phyloP scores from a whole-genome alignment of 2,797 vertebrate species.

The Propithecus perrieri region DNA sequence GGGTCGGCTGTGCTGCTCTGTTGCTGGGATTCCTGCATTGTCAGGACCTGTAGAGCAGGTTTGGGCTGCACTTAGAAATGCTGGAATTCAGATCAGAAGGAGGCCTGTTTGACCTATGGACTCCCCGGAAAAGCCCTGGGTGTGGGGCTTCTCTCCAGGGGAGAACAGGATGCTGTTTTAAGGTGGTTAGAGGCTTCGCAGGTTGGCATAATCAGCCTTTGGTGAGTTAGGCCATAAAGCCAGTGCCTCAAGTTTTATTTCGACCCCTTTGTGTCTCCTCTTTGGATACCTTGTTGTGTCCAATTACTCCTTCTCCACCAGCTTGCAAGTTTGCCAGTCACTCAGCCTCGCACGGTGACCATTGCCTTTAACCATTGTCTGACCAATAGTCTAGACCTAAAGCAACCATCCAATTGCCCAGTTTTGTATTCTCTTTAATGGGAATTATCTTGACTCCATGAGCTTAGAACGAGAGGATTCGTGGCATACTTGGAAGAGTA shows the following conservation, averaged over 20 bases:
- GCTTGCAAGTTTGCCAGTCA: neutral
- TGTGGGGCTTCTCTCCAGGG: neutral
- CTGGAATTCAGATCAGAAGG: neutral
- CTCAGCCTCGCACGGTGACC: neutral
- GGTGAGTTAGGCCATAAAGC: neutral
- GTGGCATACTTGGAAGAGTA: neutral
- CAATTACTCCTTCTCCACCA: neutral
- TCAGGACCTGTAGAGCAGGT: neutral
- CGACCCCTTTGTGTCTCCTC: neutral
- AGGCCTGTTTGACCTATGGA: neutral
- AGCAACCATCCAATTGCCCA: neutral
- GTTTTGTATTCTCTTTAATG: neutral
- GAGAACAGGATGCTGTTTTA: neutral
- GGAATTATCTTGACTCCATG: neutral
- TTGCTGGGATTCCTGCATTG: neutral
- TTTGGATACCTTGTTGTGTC: neutral
- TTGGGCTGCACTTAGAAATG: neutral
- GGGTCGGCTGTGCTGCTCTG: neutral
- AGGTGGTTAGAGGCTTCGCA: neutral
- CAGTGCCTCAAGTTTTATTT: neutral
- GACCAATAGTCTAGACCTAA: neutral
- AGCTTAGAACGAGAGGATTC: neutral
- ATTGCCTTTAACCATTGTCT: neutral
- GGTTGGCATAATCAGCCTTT: neutral
- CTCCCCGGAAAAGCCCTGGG: neutral